Percentiles rank a stretch among this genome's conserved stretches.
These are phyloP conservation scores for Saccostrea glomerata DNA, from an alignment of 1,140 invertebrate genomes.

Conservation along the genomic window DNA sequence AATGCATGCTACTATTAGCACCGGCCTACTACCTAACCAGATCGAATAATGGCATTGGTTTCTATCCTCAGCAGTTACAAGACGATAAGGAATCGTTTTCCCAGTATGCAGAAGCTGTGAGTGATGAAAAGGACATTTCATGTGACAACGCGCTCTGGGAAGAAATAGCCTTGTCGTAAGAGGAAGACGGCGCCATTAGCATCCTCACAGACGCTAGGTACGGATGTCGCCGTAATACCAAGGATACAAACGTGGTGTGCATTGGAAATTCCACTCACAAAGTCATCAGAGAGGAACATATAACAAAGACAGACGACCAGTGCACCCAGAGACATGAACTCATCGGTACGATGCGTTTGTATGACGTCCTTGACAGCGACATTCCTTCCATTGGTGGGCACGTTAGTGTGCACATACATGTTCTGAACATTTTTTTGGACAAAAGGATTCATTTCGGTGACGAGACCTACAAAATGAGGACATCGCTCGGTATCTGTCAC, in stretches of 20 bases:
- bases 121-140: not conserved
- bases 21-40: not conserved
- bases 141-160: constrained; percentile 5
- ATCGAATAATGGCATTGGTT: not conserved
- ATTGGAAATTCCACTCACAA: no score
- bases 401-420: not conserved
- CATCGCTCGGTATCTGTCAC: no score
- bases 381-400: not conserved
- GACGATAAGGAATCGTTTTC: not conserved
- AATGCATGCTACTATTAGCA: constrained; percentile 1
- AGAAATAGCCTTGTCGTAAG: not conserved
- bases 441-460: constrained; percentile 27
- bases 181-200: constrained; percentile 6
- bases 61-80: not conserved
- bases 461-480: not conserved
- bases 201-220: constrained; percentile 22
- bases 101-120: not conserved
- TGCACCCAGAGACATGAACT: constrained; percentile 20
- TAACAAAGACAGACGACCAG: not conserved
- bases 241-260: constrained; percentile 23
- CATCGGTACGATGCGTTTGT: constrained; percentile 7
- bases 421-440: not conserved
- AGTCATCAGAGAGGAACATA: no score
- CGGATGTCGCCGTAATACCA: constrained; percentile 27
- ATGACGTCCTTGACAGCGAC: not conserved